Percentiles rank a stretch among this genome's conserved stretches.
These are phyloP conservation scores for Acanthosepion pharaonis DNA, from an alignment of 2,888 invertebrate species.

Conservation along the genomic window DNA sequence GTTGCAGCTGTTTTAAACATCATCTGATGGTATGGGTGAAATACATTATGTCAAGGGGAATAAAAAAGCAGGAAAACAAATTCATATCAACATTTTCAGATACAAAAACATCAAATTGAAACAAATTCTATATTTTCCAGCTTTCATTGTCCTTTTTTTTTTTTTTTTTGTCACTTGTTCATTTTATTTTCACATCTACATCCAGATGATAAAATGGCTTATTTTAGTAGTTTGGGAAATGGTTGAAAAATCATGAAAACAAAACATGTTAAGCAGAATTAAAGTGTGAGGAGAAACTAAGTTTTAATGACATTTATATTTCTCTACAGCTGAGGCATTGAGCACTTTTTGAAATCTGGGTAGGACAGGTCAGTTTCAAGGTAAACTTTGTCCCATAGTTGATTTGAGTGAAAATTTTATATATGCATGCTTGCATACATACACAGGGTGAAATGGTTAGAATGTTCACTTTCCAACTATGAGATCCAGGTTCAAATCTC, in stretches of 20 bases:
- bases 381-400: too few species aligned
- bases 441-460: too few species aligned
- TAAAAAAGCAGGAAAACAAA: background rate
- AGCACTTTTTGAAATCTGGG: too few species aligned
- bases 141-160: background rate
- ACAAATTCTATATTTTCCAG: background rate
- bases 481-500: too few species aligned
- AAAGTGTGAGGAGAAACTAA: background rate
- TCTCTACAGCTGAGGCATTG: too few species aligned
- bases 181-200: background rate
- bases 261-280: background rate
- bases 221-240: too few species aligned
- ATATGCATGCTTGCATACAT: too few species aligned
- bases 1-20: background rate
- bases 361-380: too few species aligned
- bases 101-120: background rate
- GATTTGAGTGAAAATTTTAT: too few species aligned
- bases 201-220: background rate
- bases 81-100: background rate
- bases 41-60: background rate
- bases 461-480: too few species aligned
- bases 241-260: background rate
- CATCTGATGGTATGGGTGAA: background rate
- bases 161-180: background rate
- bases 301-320: background rate